These are phyloP conservation scores for Amiota minor DNA, from an alignment of 2,888 invertebrate species.

Conservation along the genomic window DNA sequence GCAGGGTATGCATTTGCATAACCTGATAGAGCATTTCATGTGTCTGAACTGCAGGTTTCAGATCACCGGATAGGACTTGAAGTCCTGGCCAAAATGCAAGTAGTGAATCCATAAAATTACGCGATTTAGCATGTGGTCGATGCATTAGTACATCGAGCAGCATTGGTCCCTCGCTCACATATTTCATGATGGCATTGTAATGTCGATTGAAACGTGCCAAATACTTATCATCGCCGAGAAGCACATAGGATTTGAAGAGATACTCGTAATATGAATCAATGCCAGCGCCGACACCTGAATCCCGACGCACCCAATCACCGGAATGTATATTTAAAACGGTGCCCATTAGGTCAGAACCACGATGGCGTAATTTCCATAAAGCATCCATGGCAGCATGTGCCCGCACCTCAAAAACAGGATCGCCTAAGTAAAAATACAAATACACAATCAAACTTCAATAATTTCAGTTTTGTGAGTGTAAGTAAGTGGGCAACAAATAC, in stretches of 20 bases:
- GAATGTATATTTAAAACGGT: slow-evolving; percentile 98
- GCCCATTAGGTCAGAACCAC: slow-evolving; percentile 93
- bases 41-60: slow-evolving; percentile 97
- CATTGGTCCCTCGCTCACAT: slow-evolving; percentile 93
- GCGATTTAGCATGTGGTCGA: slow-evolving; percentile 91
- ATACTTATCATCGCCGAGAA: slow-evolving; percentile 94
- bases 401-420: slow-evolving; percentile 93
- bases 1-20: slow-evolving; percentile 96
- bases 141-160: slow-evolving; percentile 97
- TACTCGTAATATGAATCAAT: slow-evolving; percentile 99
- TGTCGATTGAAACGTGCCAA: slow-evolving; percentile 95
- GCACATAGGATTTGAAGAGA: slow-evolving; percentile 95
- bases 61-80: slow-evolving; percentile 90
- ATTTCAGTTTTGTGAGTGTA: not conserved
- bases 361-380: slow-evolving; percentile 94
- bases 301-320: slow-evolving; percentile 97
- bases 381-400: slow-evolving; percentile 97
- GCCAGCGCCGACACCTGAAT: slow-evolving; percentile 98
- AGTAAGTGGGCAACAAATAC: slow-evolving; percentile 27
- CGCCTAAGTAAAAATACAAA: slow-evolving; percentile 73
- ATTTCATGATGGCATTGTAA: slow-evolving; percentile 97
- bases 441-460: not conserved
- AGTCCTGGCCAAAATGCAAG: slow-evolving; percentile 99
- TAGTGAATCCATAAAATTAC: slow-evolving; percentile 97
- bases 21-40: slow-evolving; percentile 99